Percentiles rank a stretch among this genome's conserved stretches.
These are phyloP conservation scores for Eristalinus aeneus DNA, from an alignment of 2,888 invertebrate species.

Conservation along the genomic window DNA sequence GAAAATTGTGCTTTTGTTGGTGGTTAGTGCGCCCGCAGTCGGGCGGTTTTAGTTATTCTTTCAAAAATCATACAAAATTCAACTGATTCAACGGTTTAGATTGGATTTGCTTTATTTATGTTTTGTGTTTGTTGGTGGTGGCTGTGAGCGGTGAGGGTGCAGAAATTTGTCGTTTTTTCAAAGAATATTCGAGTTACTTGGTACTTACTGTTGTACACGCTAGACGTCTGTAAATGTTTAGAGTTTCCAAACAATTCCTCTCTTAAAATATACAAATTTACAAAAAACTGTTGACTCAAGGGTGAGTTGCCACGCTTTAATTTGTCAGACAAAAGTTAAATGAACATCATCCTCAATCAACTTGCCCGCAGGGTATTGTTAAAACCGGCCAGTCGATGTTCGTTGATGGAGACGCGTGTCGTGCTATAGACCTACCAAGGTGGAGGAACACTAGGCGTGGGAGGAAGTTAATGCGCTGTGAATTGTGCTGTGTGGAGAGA, in stretches of 20 bases:
- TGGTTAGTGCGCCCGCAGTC: neutral
- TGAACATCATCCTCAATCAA: too few species aligned
- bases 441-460: too few species aligned
- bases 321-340: too few species aligned
- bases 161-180: neutral
- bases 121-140: neutral
- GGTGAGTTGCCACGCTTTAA: too few species aligned
- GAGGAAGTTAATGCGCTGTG: too few species aligned
- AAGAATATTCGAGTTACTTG: neutral
- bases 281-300: too few species aligned
- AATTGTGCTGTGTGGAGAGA: too few species aligned
- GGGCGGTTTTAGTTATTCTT: neutral
- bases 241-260: neutral
- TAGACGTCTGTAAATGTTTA: neutral
- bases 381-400: too few species aligned
- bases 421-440: too few species aligned
- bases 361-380: too few species aligned
- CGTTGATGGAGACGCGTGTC: too few species aligned
- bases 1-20: constrained; percentile 1
- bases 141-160: neutral
- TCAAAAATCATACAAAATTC: constrained; percentile 18
- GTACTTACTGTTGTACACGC: neutral
- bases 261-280: neutral
- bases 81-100: neutral
- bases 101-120: neutral